Conservation (phyloP, 2,888 invertebrate genomes). For the Megamerina dolium region DNA sequence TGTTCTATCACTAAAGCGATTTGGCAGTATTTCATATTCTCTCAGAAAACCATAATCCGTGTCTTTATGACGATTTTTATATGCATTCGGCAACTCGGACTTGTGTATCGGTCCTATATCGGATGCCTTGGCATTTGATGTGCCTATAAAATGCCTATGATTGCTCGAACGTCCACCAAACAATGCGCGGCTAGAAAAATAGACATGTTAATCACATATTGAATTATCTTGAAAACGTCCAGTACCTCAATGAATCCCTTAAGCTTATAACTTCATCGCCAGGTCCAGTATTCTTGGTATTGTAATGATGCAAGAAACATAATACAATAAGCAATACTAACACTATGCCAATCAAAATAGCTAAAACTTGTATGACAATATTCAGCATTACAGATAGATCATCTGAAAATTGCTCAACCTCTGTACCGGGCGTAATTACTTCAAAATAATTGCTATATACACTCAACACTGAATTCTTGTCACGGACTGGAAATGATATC, state of each 20-base stretch:
- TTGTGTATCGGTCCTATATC: slow-evolving; percentile 76
- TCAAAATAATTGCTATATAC: slow-evolving; percentile 73
- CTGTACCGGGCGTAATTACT: slow-evolving; percentile 65
- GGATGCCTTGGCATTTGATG: slow-evolving; percentile 60
- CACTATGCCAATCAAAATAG: slow-evolving; percentile 59
- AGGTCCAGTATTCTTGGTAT: slow-evolving; percentile 59
- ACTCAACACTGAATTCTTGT: slow-evolving; percentile 51
- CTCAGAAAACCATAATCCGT: slow-evolving; percentile 87
- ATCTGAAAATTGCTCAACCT: slow-evolving; percentile 43
- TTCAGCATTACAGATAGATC: slow-evolving; percentile 52
- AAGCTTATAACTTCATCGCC: slow-evolving; percentile 65
- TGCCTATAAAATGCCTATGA: slow-evolving; percentile 62
- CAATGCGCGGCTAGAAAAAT: slow-evolving; percentile 36
- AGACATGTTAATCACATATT: neutral
- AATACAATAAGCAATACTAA: slow-evolving; percentile 58
- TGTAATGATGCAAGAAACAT: slow-evolving; percentile 61
- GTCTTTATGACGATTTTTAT: slow-evolving; percentile 75
- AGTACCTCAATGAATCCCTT: slow-evolving; percentile 59
- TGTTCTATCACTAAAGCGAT: slow-evolving; percentile 79
- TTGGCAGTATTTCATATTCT: slow-evolving; percentile 85
- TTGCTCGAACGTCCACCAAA: slow-evolving; percentile 50
- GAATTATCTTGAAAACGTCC: neutral
- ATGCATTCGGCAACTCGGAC: slow-evolving; percentile 68
- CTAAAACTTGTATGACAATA: slow-evolving; percentile 63
- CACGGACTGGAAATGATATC: slow-evolving; percentile 30